A percentile compares a stretch with the other conserved stretches of the same genome.
Conservation (phyloP, 2,113 vertebrate species). For the Boleophthalmus pectinirostris region DNA sequence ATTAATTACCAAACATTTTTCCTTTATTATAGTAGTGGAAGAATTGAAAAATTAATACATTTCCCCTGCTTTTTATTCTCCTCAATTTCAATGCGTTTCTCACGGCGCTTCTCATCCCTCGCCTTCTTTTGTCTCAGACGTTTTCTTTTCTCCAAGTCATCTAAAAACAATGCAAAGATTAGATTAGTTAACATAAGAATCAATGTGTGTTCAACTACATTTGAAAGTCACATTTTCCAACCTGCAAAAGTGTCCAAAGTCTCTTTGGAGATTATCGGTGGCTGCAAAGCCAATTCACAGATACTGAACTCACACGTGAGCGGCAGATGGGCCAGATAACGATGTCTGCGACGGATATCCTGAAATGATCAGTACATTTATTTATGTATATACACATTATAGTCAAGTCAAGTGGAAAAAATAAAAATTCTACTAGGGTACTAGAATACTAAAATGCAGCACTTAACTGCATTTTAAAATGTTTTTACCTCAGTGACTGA, state of each 20-base stretch:
- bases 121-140: slow-evolving; percentile 92
- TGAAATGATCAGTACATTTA: slow-evolving; percentile 48
- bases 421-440: too few relatives aligned
- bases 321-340: slow-evolving; percentile 94
- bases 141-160: slow-evolving; percentile 93
- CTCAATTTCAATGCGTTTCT: slow-evolving; percentile 95
- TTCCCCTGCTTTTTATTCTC: slow-evolving; percentile 97
- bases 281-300: slow-evolving; percentile 92
- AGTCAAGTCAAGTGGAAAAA: not conserved
- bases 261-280: slow-evolving; percentile 89
- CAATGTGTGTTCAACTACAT: not conserved
- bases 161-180: slow-evolving; percentile 58
- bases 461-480: not conserved
- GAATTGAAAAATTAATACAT: slow-evolving; percentile 72
- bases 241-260: slow-evolving; percentile 93
- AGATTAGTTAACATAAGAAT: not conserved
- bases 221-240: slow-evolving; percentile 44
- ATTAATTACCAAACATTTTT: not conserved
- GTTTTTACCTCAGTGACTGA: slow-evolving; percentile 90
- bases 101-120: slow-evolving; percentile 91
- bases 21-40: not conserved
- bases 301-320: slow-evolving; percentile 99
- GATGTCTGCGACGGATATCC: slow-evolving; percentile 93
- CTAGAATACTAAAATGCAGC: too few relatives aligned
- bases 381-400: not conserved